These are phyloP conservation scores for Myodes glareolus DNA, from an alignment of 2,113 vertebrate species.

Conservation along the genomic window DNA sequence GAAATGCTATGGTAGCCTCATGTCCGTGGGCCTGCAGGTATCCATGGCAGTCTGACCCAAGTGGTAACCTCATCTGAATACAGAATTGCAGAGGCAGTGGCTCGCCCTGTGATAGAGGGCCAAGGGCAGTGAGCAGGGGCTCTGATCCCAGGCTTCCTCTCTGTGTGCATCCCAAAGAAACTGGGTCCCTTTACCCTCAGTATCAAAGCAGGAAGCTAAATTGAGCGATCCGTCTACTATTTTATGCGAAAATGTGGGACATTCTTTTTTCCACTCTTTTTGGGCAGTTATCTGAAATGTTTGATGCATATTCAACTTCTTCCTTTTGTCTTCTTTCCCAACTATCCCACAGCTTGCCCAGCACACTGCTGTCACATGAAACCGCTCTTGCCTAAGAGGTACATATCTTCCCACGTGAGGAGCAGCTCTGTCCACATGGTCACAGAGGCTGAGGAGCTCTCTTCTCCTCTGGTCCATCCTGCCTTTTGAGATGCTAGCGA, in stretches of 20 bases:
- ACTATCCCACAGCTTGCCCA: not conserved
- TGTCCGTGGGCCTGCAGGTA: not conserved
- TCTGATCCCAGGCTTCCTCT: not conserved
- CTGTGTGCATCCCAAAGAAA: not conserved
- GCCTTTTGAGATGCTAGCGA: not conserved
- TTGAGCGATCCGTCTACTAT: slow-evolving; percentile 45
- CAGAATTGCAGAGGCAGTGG: not conserved
- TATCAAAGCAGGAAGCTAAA: slow-evolving; percentile 65
- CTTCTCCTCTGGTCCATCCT: not conserved
- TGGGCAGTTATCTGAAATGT: slow-evolving; percentile 37
- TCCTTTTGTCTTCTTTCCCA: not conserved
- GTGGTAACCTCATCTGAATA: not conserved
- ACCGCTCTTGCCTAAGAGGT: not conserved
- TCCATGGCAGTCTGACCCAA: not conserved
- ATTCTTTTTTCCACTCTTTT: slow-evolving; percentile 21
- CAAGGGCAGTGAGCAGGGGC: not conserved
- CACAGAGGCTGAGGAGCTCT: fast-evolving
- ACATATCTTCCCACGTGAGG: not conserved
- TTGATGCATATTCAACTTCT: not conserved
- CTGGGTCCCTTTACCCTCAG: slow-evolving; percentile 34
- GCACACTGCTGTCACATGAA: not conserved
- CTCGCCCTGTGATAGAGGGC: no score
- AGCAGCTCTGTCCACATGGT: not conserved
- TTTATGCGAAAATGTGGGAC: slow-evolving; percentile 56
- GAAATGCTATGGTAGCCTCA: not conserved